phyloP scores from a whole-genome alignment of 2,797 vertebrate genomes.

The Sardinella longiceps region DNA sequence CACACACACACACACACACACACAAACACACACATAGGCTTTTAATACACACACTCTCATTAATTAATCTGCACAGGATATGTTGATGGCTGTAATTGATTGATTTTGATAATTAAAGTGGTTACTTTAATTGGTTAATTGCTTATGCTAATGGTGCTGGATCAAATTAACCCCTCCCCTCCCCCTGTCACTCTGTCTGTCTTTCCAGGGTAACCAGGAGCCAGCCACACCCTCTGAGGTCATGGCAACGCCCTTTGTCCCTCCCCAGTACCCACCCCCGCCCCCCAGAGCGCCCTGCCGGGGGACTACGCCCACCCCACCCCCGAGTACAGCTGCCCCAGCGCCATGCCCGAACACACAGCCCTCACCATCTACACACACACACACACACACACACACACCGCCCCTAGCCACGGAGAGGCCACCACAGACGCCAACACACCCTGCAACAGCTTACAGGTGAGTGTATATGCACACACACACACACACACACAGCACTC shows the following conservation, averaged over 20 bases:
- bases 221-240: slow-evolving; percentile 87
- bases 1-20: too few species aligned
- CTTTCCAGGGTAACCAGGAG: slow-evolving; percentile 88
- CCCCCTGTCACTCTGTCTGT: neutral
- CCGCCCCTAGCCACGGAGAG: slow-evolving; percentile 70
- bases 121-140: neutral
- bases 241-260: slow-evolving; percentile 90
- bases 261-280: slow-evolving; percentile 79
- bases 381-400: too few species aligned
- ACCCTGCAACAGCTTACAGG: slow-evolving; percentile 83
- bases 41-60: neutral
- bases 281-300: slow-evolving; percentile 88
- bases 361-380: slow-evolving; percentile 88
- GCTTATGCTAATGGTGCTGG: neutral
- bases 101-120: neutral
- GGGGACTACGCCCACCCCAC: slow-evolving; percentile 87
- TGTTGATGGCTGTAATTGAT: neutral
- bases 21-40: neutral
- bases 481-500: too few species aligned
- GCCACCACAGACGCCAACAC: slow-evolving; percentile 63
- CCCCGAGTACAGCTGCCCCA: slow-evolving; percentile 86
- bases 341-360: slow-evolving; percentile 80
- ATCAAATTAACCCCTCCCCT: too few species aligned
- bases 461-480: slow-evolving; percentile 65
- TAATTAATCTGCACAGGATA: neutral